A percentile compares a stretch with the other conserved stretches of the same genome.
phyloP scores from a whole-genome alignment of 1,140 invertebrate species.

The Brachionus rubens region DNA sequence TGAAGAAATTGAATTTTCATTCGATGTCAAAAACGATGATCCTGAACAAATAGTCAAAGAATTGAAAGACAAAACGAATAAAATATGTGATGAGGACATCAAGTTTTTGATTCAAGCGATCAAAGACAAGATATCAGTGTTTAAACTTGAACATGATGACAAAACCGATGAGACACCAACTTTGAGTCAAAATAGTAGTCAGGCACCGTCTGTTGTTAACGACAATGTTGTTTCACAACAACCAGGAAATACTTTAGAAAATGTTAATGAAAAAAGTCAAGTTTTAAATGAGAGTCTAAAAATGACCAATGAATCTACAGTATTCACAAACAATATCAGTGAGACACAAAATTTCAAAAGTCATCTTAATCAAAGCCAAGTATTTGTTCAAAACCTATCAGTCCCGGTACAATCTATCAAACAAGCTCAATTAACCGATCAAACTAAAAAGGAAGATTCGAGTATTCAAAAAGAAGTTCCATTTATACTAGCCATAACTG shows the following conservation, averaged over 20 bases:
- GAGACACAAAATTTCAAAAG: background rate
- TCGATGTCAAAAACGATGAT: conserved; percentile 85
- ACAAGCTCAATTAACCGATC: conserved; percentile 29
- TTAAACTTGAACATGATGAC: conserved; percentile 21
- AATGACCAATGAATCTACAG: background rate
- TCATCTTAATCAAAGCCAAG: background rate
- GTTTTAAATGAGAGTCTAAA: conserved; percentile 11
- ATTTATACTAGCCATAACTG: conserved; percentile 16
- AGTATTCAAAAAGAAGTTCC: background rate
- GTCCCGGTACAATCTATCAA: too few relatives aligned
- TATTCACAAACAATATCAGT: background rate
- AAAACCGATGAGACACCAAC: background rate
- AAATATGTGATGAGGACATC: conserved; percentile 74
- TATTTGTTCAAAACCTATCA: too few relatives aligned
- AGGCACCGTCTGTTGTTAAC: background rate
- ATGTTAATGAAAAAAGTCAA: background rate
- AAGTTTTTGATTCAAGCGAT: conserved; percentile 29
- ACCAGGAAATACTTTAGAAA: background rate
- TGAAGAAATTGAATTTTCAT: conserved; percentile 98
- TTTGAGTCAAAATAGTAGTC: background rate
- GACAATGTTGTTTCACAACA: background rate
- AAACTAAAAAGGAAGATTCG: background rate
- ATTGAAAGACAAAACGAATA: conserved; percentile 78
- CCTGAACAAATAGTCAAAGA: conserved; percentile 91
- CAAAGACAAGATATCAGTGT: conserved; percentile 6